phyloP scores from a whole-genome alignment of 2,113 vertebrate species.

The Macrotus californicus region DNA sequence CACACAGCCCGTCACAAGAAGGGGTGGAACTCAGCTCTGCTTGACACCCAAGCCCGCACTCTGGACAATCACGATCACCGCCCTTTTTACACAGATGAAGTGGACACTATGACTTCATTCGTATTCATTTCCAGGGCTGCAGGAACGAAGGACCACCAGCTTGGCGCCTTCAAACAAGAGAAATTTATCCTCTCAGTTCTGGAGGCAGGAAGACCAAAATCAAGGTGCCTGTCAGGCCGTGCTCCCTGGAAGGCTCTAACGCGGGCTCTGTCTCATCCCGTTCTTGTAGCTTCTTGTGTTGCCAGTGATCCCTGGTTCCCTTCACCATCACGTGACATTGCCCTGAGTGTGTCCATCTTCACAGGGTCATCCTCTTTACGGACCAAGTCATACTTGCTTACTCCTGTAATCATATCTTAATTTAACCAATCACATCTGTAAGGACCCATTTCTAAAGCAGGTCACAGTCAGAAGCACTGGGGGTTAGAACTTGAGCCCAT shows the following conservation, averaged over 20 bases:
- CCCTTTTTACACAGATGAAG: not conserved
- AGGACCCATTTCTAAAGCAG: not conserved
- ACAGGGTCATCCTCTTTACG: not conserved
- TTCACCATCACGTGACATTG: not conserved
- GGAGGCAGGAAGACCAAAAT: not conserved
- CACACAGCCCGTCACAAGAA: too few species aligned
- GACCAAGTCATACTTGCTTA: not conserved
- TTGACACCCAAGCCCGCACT: not conserved
- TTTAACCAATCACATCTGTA: not conserved
- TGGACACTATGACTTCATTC: not conserved
- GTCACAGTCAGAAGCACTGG: not conserved
- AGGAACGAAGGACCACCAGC: too few species aligned
- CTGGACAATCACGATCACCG: not conserved
- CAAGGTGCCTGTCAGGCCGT: not conserved
- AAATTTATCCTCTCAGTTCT: not conserved
- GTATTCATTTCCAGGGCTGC: not conserved
- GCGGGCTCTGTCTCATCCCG: not conserved
- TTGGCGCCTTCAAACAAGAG: not conserved
- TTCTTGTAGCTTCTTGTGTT: not conserved
- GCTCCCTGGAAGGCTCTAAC: not conserved
- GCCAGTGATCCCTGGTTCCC: fast-evolving
- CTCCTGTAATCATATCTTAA: not conserved
- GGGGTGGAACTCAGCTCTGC: not conserved
- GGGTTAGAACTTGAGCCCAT: not conserved
- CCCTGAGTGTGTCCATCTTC: not conserved